Percentiles rank a stretch among this genome's conserved stretches.
Conservation (phyloP, 2,888 invertebrate species). For the Drosophila testacea region DNA sequence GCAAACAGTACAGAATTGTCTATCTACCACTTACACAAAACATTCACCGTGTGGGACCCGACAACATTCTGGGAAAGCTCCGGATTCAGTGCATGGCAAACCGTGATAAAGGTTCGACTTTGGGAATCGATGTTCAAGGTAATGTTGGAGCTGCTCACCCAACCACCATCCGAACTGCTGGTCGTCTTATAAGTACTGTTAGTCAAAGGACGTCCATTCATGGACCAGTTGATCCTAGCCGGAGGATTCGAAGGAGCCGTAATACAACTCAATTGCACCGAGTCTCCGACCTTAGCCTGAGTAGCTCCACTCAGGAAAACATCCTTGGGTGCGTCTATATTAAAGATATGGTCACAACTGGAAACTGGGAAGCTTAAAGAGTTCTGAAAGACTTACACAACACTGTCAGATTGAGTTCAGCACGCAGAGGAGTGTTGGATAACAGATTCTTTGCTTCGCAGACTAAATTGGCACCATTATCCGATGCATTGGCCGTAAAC, state of each 20-base stretch:
- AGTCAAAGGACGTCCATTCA: slow-evolving; percentile 80
- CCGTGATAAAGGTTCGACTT: slow-evolving; percentile 80
- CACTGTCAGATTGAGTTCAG: slow-evolving; percentile 81
- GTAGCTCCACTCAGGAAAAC: slow-evolving; percentile 79
- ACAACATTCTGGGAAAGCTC: slow-evolving; percentile 83
- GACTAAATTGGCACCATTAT: slow-evolving; percentile 80
- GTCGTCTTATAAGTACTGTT: slow-evolving; percentile 74
- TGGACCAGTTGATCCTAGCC: slow-evolving; percentile 82
- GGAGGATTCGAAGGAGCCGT: slow-evolving; percentile 83
- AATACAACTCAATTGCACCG: slow-evolving; percentile 75
- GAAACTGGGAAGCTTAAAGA: neutral
- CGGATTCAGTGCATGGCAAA: slow-evolving; percentile 82
- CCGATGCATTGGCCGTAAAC: slow-evolving; percentile 76
- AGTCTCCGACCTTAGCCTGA: slow-evolving; percentile 80
- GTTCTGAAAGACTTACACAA: slow-evolving; percentile 72
- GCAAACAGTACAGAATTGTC: neutral
- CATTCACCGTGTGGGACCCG: slow-evolving; percentile 83
- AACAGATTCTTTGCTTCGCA: slow-evolving; percentile 83
- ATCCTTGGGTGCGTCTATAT: slow-evolving; percentile 80
- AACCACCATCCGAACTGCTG: slow-evolving; percentile 77
- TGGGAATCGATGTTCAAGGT: slow-evolving; percentile 77
- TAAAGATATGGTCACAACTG: slow-evolving; percentile 1
- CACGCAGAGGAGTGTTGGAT: slow-evolving; percentile 76
- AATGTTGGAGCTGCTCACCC: slow-evolving; percentile 82
- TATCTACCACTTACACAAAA: slow-evolving; percentile 78